Base-by-base conservation (phyloP, 2,888 invertebrate genomes). In the Rhogogaster chlorosoma region DNA sequence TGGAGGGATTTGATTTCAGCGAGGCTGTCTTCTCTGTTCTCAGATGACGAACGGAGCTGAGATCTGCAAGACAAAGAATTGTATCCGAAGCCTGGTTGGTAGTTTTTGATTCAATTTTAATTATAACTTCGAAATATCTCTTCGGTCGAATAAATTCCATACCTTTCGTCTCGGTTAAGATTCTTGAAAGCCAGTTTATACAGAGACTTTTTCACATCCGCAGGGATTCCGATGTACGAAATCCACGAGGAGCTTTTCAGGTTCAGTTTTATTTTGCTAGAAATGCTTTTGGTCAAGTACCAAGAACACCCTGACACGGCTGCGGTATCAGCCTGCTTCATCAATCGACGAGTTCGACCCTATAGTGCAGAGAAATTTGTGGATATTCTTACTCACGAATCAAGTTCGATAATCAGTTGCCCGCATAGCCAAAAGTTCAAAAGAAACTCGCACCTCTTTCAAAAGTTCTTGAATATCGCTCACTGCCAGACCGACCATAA, bases 401-500 rank as follows among this genome's bases (percentile, higher is more conserved):
- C 7, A 22, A 15, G 36, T 3, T 38, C 2, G 29, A 70, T n/a
- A 36, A 0, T 6, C 4, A 29, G 22, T 29, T 64, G 12, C 26
- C 15, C 3, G 29, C 29, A 57, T 57, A 22, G 15, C 22, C 57
- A 57, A n/a, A 5, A 4, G n/a, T 7, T n/a, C 6, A 57, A 26
- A 2, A 26, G 18, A 38, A 71, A 15, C 6, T 38, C 38, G n/a
- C 86, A 90, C 89, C 88, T 89, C 87, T 38, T 87, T 89, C 85
- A 88, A 87, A 64, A 94, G 89, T 49, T 86, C 93, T 89, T 93
- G 94, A 86, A 94, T 94, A 88, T 95, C 95, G 88, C 94, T 95
- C 71, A 95, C 95, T 49, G 95, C 95, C 86, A 95, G 90, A 85
- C 95, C 95, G 87, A 94, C 94, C 92, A 95, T 94, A 64, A 95